Conservation (phyloP, 2,797 vertebrate species). For the Apodemus agrarius region DNA sequence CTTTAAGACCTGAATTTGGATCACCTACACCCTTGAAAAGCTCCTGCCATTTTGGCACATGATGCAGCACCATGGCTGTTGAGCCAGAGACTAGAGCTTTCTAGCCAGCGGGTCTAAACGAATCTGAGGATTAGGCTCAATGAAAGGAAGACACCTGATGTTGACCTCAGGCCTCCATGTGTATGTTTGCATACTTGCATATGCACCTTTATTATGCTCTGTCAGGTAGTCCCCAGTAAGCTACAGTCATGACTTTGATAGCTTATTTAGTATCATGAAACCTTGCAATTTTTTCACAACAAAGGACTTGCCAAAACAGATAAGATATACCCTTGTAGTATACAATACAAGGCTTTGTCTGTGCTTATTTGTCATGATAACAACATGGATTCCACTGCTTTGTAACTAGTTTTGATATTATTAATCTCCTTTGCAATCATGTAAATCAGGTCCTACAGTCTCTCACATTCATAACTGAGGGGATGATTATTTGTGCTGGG, state of each 20-base stretch:
- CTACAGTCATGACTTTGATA: not conserved
- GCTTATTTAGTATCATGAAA: not conserved
- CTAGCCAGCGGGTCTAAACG: too few relatives aligned
- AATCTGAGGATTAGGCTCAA: not conserved
- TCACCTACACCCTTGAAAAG: not conserved
- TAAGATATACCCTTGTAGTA: too few relatives aligned
- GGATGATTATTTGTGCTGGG: not conserved
- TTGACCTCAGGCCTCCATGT: not conserved
- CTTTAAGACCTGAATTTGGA: not conserved
- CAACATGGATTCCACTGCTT: not conserved
- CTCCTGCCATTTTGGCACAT: not conserved
- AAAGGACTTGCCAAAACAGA: not conserved
- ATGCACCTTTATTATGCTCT: not conserved
- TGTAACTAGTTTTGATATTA: not conserved
- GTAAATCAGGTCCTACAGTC: not conserved
- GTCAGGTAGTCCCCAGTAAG: not conserved
- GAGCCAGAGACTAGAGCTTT: not conserved
- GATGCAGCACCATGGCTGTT: not conserved
- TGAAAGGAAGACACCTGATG: not conserved
- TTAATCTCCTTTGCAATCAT: not conserved
- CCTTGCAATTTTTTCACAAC: not conserved
- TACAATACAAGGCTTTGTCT: rapidly evolving
- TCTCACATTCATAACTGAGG: not conserved
- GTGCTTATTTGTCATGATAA: not conserved
- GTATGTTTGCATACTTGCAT: too few relatives aligned